Evolutionary conservation across 2,113 vertebrate genomes (phyloP), one percentile per base, ranked within the genome.

Genomic region (Lophius piscatorius): DNA sequence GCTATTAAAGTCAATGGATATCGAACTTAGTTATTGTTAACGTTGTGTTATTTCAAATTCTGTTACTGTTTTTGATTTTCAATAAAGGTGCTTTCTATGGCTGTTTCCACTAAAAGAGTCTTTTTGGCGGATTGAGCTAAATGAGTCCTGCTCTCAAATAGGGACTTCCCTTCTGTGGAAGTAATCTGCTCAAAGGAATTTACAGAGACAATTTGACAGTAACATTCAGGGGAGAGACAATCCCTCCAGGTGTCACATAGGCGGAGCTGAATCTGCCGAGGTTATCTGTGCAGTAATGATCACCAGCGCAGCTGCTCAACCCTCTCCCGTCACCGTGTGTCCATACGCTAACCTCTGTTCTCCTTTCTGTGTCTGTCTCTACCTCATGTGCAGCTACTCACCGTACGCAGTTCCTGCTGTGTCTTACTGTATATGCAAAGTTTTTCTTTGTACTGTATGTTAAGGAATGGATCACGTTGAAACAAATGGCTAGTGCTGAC

Each of bases 221-320:
- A 68, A 58, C 69, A 81, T 50, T 76, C 18, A 38, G 23, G 54
- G 33, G 63, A 69, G 45, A 78, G 74, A 82, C 82, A 85, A 86
- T 86, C 83, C 70, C 38, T 55, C 66, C 70, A 49, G 68, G 66
- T 77, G 72, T 77, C 80, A 84, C 81, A 76, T 73, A 45, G 75
- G 74, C 70, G 64, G 46, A 57, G 8, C 35, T 11, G 44, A 55
- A 70, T 52, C 58, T 70, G 70, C 44, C 0, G 59, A 78, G 78
- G 78, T 84, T 82, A 86, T 85, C 80, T 63, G 52, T 57, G 69
- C 71, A 63, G 65, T 83, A 83, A 83, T 66, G 78, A 84, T 82
- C 29, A 0, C 61, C 34, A 21, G 20, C 46, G 74, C 70, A 80
- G 35, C 40, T 42, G 49, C 63, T 66, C 68, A 63, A 60, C 71